Conservation (phyloP, 2,797 vertebrate genomes). For the Spinibarbus caldwelli region DNA sequence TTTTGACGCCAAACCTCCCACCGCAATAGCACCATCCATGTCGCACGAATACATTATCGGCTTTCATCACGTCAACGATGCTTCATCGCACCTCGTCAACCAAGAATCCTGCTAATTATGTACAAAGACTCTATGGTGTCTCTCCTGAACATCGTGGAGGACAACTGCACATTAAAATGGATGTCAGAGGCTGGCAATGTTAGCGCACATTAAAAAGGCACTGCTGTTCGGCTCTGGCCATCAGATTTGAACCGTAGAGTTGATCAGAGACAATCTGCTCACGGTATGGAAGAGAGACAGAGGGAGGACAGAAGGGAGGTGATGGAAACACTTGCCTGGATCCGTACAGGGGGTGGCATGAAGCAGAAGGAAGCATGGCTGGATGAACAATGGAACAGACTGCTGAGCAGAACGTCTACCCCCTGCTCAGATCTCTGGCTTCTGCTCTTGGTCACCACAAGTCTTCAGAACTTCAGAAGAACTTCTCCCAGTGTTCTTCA, state of each 20-base stretch:
- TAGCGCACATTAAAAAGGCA: constrained; percentile 57
- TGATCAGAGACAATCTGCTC: constrained; percentile 44
- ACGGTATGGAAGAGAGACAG: constrained; percentile 33
- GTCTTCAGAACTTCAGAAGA: constrained; percentile 36
- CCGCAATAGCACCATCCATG: constrained; percentile 49
- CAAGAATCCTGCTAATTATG: constrained; percentile 62
- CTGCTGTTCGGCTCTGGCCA: constrained; percentile 57
- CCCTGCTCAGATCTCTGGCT: constrained; percentile 45
- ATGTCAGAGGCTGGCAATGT: constrained; percentile 52
- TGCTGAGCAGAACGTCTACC: constrained; percentile 52
- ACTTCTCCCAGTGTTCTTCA: constrained; percentile 61
- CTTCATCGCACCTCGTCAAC: constrained; percentile 61
- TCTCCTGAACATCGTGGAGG: constrained; percentile 45
- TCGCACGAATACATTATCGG: constrained; percentile 60
- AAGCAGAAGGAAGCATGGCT: constrained; percentile 45
- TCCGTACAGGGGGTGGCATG: constrained; percentile 39
- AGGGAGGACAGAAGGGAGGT: constrained; percentile 53
- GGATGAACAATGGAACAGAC: constrained; percentile 57
- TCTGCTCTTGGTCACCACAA: constrained; percentile 43
- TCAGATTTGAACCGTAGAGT: constrained; percentile 37
- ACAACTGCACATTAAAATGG: constrained; percentile 61
- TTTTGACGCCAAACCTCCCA: constrained; percentile 57
- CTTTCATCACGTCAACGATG: constrained; percentile 46
- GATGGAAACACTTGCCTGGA: constrained; percentile 42
- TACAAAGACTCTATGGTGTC: constrained; percentile 52